Evolutionary conservation across 2,888 invertebrate species (phyloP).

Genomic region (Heliconius erato): DNA sequence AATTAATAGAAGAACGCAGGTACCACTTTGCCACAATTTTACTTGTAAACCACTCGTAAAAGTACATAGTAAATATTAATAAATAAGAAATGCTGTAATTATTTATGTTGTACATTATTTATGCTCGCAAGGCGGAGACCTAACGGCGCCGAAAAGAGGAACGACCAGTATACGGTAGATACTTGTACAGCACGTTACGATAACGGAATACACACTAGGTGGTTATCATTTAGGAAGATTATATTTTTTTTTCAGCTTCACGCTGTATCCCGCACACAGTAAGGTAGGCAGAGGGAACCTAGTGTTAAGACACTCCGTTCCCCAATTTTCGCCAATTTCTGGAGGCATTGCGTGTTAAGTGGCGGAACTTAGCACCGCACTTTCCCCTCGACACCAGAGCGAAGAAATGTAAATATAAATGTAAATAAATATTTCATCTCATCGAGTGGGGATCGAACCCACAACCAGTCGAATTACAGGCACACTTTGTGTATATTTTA

Average conservation of each 20-base stretch:
- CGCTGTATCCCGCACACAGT: no score
- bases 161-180: constrained; percentile 73
- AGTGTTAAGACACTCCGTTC: no score
- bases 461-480: no score
- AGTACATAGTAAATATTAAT: background rate
- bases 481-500: no score
- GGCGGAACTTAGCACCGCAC: no score
- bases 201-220: constrained; percentile 54
- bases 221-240: constrained; percentile 32
- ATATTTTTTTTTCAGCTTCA: background rate
- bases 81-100: constrained; percentile 7
- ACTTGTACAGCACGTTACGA: constrained; percentile 28
- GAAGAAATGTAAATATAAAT: no score
- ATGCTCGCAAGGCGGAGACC: constrained; percentile 65
- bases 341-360: no score
- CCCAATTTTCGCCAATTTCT: no score
- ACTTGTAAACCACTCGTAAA: background rate
- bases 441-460: no score
- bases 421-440: no score
- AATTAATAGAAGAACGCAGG: background rate
- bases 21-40: background rate
- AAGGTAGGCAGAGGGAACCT: no score
- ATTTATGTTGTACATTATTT: background rate
- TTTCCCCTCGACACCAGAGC: no score
- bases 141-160: constrained; percentile 72